Evolutionary conservation across 2,113 vertebrate genomes (phyloP).

Genomic region (Aramus guarauna): DNA sequence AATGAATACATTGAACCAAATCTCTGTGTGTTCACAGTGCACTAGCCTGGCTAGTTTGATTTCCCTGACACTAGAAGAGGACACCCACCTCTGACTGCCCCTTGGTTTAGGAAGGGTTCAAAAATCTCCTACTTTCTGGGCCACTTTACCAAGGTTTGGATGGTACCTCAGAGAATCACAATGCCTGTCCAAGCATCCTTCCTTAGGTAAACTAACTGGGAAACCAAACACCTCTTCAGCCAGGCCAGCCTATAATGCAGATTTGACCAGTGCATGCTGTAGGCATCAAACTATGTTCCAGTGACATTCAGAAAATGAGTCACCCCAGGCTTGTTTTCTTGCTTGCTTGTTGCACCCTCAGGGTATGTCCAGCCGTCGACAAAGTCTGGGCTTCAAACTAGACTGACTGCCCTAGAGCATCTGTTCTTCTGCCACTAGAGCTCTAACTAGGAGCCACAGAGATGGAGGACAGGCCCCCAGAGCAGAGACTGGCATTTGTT

Average conservation of each 20-base stretch:
- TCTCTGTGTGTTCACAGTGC: background rate
- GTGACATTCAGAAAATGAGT: constrained; percentile 17
- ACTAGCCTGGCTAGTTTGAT: background rate
- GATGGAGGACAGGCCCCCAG: background rate
- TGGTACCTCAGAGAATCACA: background rate
- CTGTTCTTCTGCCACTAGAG: background rate
- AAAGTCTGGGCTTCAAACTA: background rate
- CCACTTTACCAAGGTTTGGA: background rate
- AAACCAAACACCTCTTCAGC: background rate
- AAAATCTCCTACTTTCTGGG: background rate
- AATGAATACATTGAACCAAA: background rate
- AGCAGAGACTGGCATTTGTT: constrained; percentile 11
- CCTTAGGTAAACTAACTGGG: background rate
- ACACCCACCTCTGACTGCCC: background rate
- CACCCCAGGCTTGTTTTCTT: constrained; percentile 17
- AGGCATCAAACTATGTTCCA: background rate
- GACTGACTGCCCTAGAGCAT: constrained; percentile 19
- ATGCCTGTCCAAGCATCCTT: background rate
- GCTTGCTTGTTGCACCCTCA: background rate
- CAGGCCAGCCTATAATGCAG: background rate
- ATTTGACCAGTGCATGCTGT: background rate
- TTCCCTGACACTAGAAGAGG: background rate
- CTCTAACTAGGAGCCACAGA: background rate
- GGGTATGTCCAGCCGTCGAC: background rate
- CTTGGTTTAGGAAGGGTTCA: background rate